These are phyloP conservation scores for Rhea americana DNA, from an alignment of 2,113 vertebrate species.

Conservation along the genomic window DNA sequence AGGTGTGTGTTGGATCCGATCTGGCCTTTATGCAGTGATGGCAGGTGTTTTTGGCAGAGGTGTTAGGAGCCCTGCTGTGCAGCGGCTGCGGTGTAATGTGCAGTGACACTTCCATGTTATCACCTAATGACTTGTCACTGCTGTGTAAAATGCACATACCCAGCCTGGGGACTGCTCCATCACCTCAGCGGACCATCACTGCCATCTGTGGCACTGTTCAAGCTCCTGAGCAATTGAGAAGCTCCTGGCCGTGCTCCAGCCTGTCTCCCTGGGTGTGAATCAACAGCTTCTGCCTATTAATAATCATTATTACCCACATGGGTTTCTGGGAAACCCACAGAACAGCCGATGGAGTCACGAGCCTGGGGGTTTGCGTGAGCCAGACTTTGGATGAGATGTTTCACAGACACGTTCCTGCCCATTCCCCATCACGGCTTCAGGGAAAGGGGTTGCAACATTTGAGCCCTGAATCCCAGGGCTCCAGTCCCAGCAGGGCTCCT, in stretches of 20 bases:
- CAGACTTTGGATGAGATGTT: neutral
- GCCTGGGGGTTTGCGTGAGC: constrained; percentile 6
- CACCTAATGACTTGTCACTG: constrained; percentile 33
- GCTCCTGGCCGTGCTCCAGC: constrained; percentile 44
- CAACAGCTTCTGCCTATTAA: constrained; percentile 60
- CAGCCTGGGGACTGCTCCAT: neutral
- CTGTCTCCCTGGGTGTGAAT: constrained; percentile 47
- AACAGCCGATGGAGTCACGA: neutral
- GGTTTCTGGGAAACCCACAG: constrained; percentile 53
- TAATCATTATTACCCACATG: constrained; percentile 39
- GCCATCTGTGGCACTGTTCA: constrained; percentile 6
- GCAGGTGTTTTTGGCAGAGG: constrained; percentile 3
- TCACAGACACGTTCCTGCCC: neutral
- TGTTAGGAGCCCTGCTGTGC: constrained; percentile 4
- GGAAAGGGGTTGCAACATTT: neutral
- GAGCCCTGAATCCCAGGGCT: neutral
- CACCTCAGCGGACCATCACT: constrained; percentile 11
- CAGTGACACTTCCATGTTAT: neutral
- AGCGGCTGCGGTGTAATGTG: neutral
- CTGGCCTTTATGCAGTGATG: neutral
- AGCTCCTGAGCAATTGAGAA: constrained; percentile 7
- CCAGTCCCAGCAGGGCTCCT: neutral
- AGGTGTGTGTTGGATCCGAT: neutral
- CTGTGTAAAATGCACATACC: neutral
- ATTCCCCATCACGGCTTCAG: neutral